Percentiles rank a stretch among this genome's conserved stretches.
Evolutionary conservation across 1,140 invertebrate genomes (phyloP).

Genomic region (Mycetomoellerius zeteki): DNA sequence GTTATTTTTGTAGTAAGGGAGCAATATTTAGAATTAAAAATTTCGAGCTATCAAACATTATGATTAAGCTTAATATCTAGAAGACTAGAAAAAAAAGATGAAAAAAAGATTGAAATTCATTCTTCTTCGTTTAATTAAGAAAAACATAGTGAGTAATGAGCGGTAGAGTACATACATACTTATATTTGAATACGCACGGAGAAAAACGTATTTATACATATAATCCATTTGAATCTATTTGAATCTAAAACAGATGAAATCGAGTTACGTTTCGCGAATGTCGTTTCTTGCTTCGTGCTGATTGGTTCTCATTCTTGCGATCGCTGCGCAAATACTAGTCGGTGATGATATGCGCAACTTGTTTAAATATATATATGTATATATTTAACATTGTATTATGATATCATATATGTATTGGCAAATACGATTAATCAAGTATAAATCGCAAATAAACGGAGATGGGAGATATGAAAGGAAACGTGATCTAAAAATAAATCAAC

Average conservation of each 20-base stretch:
- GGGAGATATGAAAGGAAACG: not conserved
- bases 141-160: no score
- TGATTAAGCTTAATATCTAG: no score
- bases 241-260: not conserved
- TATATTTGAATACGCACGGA: no score
- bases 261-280: not conserved
- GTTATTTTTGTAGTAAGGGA: no score
- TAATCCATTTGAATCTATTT: not conserved
- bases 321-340: not conserved
- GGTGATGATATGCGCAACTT: not conserved
- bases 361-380: not conserved
- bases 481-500: not conserved
- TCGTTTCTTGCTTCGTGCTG: not conserved
- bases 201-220: no score
- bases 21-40: no score
- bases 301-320: constrained; percentile 8
- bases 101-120: no score
- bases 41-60: no score
- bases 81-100: no score
- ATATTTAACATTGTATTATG: no score
- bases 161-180: no score
- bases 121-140: no score
- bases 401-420: not conserved
- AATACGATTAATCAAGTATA: not conserved
- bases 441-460: not conserved